phyloP scores from a whole-genome alignment of 2,888 invertebrate species.

The Dolichomitus sp. region DNA sequence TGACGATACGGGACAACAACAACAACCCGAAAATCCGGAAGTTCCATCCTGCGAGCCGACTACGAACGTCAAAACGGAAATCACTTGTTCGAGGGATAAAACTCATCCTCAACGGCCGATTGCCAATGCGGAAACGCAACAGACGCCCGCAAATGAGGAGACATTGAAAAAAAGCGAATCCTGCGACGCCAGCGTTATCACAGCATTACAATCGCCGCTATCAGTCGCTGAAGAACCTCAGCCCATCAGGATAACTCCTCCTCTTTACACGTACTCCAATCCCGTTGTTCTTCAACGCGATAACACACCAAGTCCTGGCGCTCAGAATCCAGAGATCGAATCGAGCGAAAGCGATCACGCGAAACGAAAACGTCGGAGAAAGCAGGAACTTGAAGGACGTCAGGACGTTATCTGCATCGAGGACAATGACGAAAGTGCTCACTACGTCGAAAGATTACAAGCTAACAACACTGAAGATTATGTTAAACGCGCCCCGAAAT shows the following conservation, averaged over 20 bases:
- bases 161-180: constrained; percentile 79
- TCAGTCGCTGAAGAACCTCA: constrained; percentile 88
- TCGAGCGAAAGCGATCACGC: constrained; percentile 81
- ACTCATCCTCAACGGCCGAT: constrained; percentile 65
- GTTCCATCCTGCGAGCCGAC: not conserved
- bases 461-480: constrained; percentile 81
- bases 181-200: constrained; percentile 74
- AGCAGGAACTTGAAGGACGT: constrained; percentile 84
- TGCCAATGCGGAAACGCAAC: constrained; percentile 75
- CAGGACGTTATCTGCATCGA: constrained; percentile 85
- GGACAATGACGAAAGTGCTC: constrained; percentile 80
- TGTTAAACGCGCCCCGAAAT: constrained; percentile 84
- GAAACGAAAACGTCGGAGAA: constrained; percentile 83
- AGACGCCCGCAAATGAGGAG: constrained; percentile 65
- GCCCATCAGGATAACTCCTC: constrained; percentile 91
- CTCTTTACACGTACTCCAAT: constrained; percentile 93
- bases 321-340: constrained; percentile 82
- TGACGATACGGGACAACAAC: constrained; percentile 25
- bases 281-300: constrained; percentile 89
- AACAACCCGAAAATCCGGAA: not conserved
- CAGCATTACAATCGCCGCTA: constrained; percentile 79
- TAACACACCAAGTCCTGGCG: constrained; percentile 86
- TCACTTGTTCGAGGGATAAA: not conserved
- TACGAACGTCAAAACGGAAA: not conserved
- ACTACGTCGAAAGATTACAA: constrained; percentile 80